Evolutionary conservation across 2,113 vertebrate species (phyloP).

Genomic region (Etia nguti): DNA sequence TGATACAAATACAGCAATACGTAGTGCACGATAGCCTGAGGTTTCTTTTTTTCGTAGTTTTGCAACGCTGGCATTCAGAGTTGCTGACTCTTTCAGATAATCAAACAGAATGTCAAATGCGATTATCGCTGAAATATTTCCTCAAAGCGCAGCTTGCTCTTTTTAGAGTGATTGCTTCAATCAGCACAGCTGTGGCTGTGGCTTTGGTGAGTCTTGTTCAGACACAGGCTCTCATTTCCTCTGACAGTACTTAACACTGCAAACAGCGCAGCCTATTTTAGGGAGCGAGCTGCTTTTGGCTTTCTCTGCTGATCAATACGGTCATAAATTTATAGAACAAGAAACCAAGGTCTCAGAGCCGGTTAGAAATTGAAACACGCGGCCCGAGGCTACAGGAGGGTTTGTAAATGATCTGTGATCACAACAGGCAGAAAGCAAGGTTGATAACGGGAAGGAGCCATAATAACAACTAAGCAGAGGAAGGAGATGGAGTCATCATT

Average conservation of each 20-base stretch:
- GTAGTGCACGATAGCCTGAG: not conserved
- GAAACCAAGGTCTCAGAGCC: slow-evolving; percentile 18
- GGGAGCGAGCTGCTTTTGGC: slow-evolving; percentile 22
- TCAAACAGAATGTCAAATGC: slow-evolving; percentile 49
- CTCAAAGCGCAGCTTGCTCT: slow-evolving; percentile 17
- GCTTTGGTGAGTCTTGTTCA: slow-evolving; percentile 18
- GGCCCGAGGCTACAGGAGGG: slow-evolving; percentile 27
- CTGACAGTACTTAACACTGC: slow-evolving; percentile 47
- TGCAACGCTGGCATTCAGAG: slow-evolving; percentile 26
- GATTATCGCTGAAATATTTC: slow-evolving; percentile 42
- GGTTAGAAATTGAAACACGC: slow-evolving; percentile 38
- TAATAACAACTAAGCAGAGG: slow-evolving; percentile 18
- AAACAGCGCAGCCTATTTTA: slow-evolving; percentile 35
- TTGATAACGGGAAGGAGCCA: slow-evolving; percentile 44
- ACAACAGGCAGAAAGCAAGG: slow-evolving; percentile 37
- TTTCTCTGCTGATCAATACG: slow-evolving; percentile 51
- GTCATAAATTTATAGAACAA: slow-evolving; percentile 43
- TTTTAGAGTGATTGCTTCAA: slow-evolving; percentile 38
- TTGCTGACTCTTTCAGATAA: slow-evolving; percentile 46
- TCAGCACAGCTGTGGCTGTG: slow-evolving; percentile 40
- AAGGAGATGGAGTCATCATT: slow-evolving; percentile 5
- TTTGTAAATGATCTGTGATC: slow-evolving; percentile 53
- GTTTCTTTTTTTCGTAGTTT: not conserved
- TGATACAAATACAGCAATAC: not conserved
- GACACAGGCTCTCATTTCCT: slow-evolving; percentile 41